These are phyloP conservation scores for Thinocorus orbignyianus DNA, from an alignment of 2,113 vertebrate genomes.

Conservation along the genomic window DNA sequence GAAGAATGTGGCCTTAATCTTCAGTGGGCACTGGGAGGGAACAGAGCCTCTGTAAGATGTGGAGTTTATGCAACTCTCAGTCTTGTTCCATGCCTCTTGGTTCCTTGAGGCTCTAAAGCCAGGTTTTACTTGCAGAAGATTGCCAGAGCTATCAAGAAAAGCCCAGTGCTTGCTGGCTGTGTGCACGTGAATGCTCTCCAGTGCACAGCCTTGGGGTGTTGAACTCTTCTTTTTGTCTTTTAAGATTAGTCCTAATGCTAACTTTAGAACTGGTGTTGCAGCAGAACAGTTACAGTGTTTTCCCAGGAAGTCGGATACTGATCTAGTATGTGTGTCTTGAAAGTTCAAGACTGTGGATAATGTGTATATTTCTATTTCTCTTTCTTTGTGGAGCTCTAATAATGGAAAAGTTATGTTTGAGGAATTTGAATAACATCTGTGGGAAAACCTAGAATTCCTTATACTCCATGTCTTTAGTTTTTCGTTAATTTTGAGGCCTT, in stretches of 20 bases:
- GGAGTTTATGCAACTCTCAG: background rate
- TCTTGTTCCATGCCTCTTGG: background rate
- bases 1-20: constrained; percentile 23
- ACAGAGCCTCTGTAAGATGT: background rate
- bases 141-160: background rate
- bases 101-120: background rate
- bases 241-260: background rate
- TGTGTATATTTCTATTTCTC: background rate
- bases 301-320: background rate
- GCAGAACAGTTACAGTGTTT: background rate
- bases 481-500: background rate
- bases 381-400: background rate
- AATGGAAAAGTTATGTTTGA: background rate
- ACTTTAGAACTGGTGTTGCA: background rate
- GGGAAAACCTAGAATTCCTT: background rate
- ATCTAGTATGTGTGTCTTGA: background rate
- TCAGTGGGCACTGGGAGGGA: background rate
- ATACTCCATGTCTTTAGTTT: background rate
- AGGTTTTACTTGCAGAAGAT: background rate
- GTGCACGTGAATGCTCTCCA: background rate
- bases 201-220: background rate
- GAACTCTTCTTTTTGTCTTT: background rate
- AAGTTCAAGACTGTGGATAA: background rate
- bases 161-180: background rate
- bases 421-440: background rate